Percentiles rank a stretch among this genome's conserved stretches.
Evolutionary conservation across 2,797 vertebrate species (phyloP).

Genomic region (Phataginus tetradactyla): DNA sequence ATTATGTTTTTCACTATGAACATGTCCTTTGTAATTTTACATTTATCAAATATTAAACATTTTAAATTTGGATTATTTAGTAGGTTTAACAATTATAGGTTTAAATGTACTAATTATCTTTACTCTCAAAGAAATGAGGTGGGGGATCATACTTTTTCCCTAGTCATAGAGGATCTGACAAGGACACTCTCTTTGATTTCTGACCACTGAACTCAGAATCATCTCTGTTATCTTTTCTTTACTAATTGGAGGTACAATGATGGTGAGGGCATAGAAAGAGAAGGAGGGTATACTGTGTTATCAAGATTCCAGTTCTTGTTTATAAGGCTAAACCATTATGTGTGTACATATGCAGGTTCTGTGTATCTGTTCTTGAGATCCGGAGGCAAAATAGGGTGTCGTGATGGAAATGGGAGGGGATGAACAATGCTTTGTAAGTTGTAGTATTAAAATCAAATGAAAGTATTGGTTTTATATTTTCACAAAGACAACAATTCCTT

Average conservation of each 20-base stretch:
- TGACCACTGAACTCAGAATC: background rate
- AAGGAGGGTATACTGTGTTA: background rate
- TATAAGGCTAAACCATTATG: background rate
- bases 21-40: slow-evolving; percentile 27
- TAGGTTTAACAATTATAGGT: background rate
- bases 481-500: slow-evolving; percentile 1
- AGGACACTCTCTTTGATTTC: slow-evolving; percentile 30
- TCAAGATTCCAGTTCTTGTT: background rate
- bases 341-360: background rate
- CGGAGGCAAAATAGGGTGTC: background rate
- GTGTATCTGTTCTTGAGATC: background rate
- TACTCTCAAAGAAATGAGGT: slow-evolving; percentile 27
- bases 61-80: slow-evolving; percentile 3
- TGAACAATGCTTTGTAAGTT: background rate
- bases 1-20: slow-evolving; percentile 11
- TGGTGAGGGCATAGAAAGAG: background rate
- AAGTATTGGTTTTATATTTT: slow-evolving; percentile 37
- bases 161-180: slow-evolving; percentile 11
- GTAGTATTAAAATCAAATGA: background rate
- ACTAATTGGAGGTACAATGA: background rate
- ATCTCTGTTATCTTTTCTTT: background rate
- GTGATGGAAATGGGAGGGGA: background rate
- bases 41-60: background rate
- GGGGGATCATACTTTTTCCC: background rate
- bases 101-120: slow-evolving; percentile 23